phyloP scores from a whole-genome alignment of 2,888 invertebrate genomes.

The Drosophila seclusa region DNA sequence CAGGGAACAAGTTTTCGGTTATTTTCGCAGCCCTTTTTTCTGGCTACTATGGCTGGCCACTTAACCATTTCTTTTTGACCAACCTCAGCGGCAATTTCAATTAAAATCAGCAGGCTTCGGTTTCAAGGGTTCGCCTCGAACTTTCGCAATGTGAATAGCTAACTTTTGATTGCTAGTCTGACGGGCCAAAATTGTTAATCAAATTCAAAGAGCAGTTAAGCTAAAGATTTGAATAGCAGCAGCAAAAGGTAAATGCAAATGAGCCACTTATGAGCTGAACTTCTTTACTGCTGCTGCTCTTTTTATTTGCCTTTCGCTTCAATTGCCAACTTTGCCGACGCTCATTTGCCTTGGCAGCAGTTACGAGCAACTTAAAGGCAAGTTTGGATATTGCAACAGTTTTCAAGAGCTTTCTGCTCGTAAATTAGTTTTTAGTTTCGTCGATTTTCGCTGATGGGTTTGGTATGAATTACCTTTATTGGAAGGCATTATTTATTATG shows the following conservation, averaged over 20 bases:
- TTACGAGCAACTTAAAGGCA: slow-evolving; percentile 1
- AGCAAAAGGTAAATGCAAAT: slow-evolving; percentile 41
- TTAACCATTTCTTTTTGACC: slow-evolving; percentile 37
- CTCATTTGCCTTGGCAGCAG: slow-evolving; percentile 27
- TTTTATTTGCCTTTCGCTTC: slow-evolving; percentile 26
- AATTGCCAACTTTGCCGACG: slow-evolving; percentile 51
- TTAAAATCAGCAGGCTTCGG: slow-evolving; percentile 50
- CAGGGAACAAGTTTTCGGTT: slow-evolving; percentile 31
- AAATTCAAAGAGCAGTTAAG: slow-evolving; percentile 45
- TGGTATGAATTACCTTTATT: slow-evolving; percentile 26
- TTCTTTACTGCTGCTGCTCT: slow-evolving; percentile 3
- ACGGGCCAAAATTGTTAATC: slow-evolving; percentile 53
- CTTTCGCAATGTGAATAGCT: slow-evolving; percentile 57
- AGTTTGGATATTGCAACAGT: slow-evolving; percentile 35
- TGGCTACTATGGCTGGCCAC: neutral
- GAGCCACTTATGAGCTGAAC: slow-evolving; percentile 16
- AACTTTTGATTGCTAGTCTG: slow-evolving; percentile 35
- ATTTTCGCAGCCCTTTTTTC: slow-evolving; percentile 22
- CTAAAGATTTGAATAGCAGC: slow-evolving; percentile 50
- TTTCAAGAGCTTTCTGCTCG: slow-evolving; percentile 42
- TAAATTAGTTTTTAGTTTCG: slow-evolving; percentile 59
- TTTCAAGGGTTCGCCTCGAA: slow-evolving; percentile 23
- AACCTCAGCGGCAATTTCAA: slow-evolving; percentile 59
- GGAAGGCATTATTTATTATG: neutral
- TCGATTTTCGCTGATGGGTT: slow-evolving; percentile 28